Base-by-base conservation (phyloP, 2,113 vertebrate genomes). In the Pogona vitticeps region DNA sequence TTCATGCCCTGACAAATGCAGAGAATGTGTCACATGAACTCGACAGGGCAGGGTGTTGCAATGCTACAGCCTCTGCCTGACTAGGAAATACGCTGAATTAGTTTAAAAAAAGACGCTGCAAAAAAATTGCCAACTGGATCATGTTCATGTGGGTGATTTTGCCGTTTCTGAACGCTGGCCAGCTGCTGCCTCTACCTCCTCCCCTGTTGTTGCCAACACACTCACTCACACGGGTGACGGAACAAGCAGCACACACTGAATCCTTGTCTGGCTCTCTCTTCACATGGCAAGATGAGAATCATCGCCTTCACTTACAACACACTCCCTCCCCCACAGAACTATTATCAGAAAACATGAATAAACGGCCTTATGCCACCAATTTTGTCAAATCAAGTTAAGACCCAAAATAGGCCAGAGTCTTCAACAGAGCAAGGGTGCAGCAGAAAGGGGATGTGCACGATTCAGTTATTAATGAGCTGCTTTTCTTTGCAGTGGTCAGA, bases 281-380 rank as follows among this genome's bases (percentile, higher is more conserved):
- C 89, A 78, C 2, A 2, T 6, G 84, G 89, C 88, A 91, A 89
- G 56, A 52, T 59, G 70, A 90, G 70, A 79, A 70, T 12, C 7
- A 0, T n/a, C 80, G 86, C 84, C 87, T 82, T 76, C 89, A 67
- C 79, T 87, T 87, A 82, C 40, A 82, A 87, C 70, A 87, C 61
- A 0, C n/a, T 71, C 73, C 90, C 86, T 90, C 88, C 82, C 56
- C 79, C 83, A 65, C 83, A 90, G 52, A 91, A 70, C 46, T 93
- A 81, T 88, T 91, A 89, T 90, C 89, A 92, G 85, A 52, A 92
- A 93, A 88, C 31, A 89, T 33, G 84, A 91, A 84, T 75, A 93
- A 94, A 89, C 31, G 0, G 0, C 83, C 79, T 92, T 88, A 80
- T 63, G 87, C 82, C 21, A 80, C 84, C 83, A 18, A 84, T 82